Evolutionary conservation across 1,140 invertebrate genomes (phyloP), one percentile per base, ranked within the genome.

Genomic region (Centruroides vittatus): DNA sequence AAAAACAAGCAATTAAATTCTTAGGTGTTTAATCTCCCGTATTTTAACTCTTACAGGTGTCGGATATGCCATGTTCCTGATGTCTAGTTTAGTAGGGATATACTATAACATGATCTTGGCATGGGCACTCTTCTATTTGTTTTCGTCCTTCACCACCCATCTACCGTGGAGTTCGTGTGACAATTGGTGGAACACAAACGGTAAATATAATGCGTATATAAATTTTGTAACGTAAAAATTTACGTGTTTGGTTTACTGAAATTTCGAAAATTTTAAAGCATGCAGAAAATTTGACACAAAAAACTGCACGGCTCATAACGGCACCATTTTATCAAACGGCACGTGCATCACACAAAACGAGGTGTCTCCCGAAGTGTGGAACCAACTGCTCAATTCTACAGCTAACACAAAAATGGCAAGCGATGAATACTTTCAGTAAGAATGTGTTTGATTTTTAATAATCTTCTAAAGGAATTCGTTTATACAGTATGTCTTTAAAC

Each of bases 101-200:
- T 81, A 82, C 67, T 81, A 81, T 70, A 81, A 81, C 61, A 78
- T 81, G 52, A 80, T 81, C 61, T 70, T 82, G 35, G 78, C 79
- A 6, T 81, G 80, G 80, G 76, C 78, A 34, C 60, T 81, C 6
- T 81, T 77, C 63, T 81, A 80, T 61, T 57, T 68, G 12, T 67
- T 65, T 11, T 67, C 70, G 12, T 77, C 77, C 7, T 69, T 76
- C 47, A 68, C 61, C 65, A 72, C 52, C 71, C 57, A 64, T 10
- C 64, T 78, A 7, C 75, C 76, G 0, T 79, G 78, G 78, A 70
- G 69, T 11, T 65, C 61, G 11, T 79, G 78, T 63, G 70, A 71
- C 47, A 76, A 78, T 58, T 47, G 59, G 7, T 79, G 78, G 78
- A 79, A 79, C 65, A 75, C 74, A 0, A 59, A 64, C n/a, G 64